These are phyloP conservation scores for Spilosoma lubricipeda DNA, from an alignment of 2,888 invertebrate species.

Conservation along the genomic window DNA sequence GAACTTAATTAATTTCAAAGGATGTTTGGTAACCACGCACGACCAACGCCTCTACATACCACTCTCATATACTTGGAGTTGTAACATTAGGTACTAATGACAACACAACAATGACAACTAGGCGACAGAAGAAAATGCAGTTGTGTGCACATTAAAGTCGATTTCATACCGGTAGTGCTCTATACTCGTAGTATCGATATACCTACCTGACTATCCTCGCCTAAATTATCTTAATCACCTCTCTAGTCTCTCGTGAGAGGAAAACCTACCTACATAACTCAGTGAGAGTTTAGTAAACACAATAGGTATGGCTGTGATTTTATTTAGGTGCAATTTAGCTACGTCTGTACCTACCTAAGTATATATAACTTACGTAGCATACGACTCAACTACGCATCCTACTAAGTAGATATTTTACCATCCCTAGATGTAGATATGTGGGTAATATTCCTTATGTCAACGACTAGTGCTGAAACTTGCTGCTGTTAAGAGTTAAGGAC, in stretches of 20 bases:
- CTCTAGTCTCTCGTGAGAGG: background rate
- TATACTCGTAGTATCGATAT: no score
- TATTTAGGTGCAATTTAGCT: background rate
- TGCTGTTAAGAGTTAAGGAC: background rate
- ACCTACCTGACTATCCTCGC: background rate
- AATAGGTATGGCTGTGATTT: background rate
- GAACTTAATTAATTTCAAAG: no score
- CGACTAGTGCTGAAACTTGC: background rate
- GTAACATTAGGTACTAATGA: no score
- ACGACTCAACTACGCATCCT: background rate
- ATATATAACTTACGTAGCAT: background rate
- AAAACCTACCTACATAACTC: background rate
- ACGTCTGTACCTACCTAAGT: no score
- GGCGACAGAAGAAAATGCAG: background rate
- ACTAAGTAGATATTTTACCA: background rate
- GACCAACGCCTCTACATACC: no score
- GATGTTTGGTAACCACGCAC: no score
- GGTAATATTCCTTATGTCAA: no score
- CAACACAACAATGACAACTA: background rate
- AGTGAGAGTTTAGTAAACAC: background rate
- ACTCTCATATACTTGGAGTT: background rate
- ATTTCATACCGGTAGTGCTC: no score
- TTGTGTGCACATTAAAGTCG: background rate
- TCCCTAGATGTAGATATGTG: no score
- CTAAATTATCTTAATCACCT: background rate